phyloP scores from a whole-genome alignment of 2,888 invertebrate species.

The Drosophila parthenogenetica region DNA sequence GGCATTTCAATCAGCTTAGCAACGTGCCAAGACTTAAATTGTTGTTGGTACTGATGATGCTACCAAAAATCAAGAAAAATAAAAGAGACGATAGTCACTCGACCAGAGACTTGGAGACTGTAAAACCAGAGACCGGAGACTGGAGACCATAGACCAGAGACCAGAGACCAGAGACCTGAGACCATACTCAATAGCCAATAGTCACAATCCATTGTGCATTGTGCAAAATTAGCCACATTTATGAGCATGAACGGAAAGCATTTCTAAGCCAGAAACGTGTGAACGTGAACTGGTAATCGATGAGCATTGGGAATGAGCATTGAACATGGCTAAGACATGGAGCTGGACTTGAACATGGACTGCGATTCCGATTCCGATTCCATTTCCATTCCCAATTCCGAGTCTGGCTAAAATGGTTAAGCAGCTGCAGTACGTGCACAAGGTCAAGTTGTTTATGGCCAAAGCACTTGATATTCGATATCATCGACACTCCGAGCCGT shows the following conservation, averaged over 20 bases:
- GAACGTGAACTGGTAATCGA: conserved; percentile 79
- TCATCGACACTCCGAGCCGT: conserved; percentile 54
- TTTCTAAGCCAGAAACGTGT: conserved; percentile 63
- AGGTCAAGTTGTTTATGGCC: conserved; percentile 80
- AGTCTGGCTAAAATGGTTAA: conserved; percentile 22
- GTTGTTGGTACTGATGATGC: conserved; percentile 38
- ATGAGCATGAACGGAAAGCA: conserved; percentile 62
- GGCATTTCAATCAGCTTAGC: conserved; percentile 73
- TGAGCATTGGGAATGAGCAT: conserved; percentile 53
- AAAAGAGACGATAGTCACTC: conserved; percentile 24
- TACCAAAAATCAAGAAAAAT: conserved; percentile 5
- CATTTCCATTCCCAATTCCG: neutral
- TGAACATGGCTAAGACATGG: conserved; percentile 36
- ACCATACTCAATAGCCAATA: conserved; percentile 24
- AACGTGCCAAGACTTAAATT: conserved; percentile 66
- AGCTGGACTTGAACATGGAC: neutral
- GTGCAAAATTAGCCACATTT: conserved; percentile 73
- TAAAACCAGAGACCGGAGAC: neutral
- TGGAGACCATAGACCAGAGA: neutral
- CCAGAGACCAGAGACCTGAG: conserved; percentile 1
- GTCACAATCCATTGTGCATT: conserved; percentile 56
- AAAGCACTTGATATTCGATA: conserved; percentile 73
- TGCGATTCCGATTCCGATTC: neutral
- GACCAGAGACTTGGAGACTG: neutral
- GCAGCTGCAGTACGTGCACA: conserved; percentile 67